phyloP scores from a whole-genome alignment of 2,113 vertebrate genomes.

The Nipponia nippon region DNA sequence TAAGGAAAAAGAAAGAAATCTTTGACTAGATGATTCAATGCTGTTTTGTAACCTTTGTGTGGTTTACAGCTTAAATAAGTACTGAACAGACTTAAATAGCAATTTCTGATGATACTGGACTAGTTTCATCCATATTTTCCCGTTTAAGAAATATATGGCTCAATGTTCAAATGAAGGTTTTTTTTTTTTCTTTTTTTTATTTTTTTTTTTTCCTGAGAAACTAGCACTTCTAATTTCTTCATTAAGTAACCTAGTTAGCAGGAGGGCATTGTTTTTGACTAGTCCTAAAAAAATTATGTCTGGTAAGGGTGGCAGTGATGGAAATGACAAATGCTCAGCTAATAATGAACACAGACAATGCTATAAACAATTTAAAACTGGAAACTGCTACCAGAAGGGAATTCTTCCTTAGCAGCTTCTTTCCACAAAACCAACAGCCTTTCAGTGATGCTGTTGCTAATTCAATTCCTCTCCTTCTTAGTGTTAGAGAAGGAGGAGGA shows the following conservation, averaged over 20 bases:
- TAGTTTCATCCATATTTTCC: background rate
- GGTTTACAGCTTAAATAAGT: background rate
- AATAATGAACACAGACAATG: background rate
- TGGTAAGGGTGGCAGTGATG: background rate
- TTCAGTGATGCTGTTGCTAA: background rate
- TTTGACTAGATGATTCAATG: background rate
- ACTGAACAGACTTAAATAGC: background rate
- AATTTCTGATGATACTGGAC: background rate
- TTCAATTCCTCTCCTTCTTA: background rate
- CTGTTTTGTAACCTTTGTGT: background rate
- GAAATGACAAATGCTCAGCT: background rate
- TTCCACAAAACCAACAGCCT: background rate
- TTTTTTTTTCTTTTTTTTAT: rapidly evolving
- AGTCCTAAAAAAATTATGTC: background rate
- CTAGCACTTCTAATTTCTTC: background rate
- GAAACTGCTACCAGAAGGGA: background rate
- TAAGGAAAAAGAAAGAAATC: background rate
- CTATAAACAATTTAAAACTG: background rate
- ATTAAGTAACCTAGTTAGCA: background rate
- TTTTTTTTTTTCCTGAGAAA: background rate
- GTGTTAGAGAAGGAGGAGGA: background rate
- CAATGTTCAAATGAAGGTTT: background rate
- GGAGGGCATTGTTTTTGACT: background rate
- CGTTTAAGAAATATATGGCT: background rate
- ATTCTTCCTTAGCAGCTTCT: background rate